Evolutionary conservation across 2,888 invertebrate species (phyloP), one percentile per base, ranked within the genome.

Genomic region (Cotesia congregata): DNA sequence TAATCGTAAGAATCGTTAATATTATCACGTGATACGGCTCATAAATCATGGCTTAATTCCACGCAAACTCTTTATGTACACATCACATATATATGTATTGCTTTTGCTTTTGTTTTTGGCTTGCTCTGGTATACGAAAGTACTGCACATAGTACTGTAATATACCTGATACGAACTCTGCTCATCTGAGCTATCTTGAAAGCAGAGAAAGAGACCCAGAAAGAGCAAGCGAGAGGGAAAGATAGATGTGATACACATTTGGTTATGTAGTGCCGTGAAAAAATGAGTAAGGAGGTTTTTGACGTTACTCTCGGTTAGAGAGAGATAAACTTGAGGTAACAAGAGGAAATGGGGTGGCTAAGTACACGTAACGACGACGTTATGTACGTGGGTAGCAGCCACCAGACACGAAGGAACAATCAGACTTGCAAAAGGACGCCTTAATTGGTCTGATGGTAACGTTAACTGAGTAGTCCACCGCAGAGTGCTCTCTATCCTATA

Each of bases 391-490:
- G 75, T 70, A 59, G 69, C 41, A 78, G 79, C 77, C 70, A 76
- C 80, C 78, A 78, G 72, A 76, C 80, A 80, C 82, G 81, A 78
- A 82, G 79, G 80, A 81, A 86, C 86, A 86, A 86, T 86, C 86
- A 85, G 86, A 86, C 86, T 85, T 86, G 86, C 86, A 85, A 86
- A 86, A 85, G 82, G 82, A 80, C 67, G 76, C 81, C 78, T 83
- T 86, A 86, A 86, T 86, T 86, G 86, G 84, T 80, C 83, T 81
- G 83, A 82, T 84, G 50, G 9, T 50, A 50, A 50, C 50, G 50
- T 50, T 50, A 50, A 50, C 50, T 50, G 50, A 50, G 50, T 50
- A 50, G 50, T 50, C 50, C 50, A 12, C 50, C 50, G 12, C 50
- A 50, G 50, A 50, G 50, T 50, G 50, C 50, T 50, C 50, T 50